Percentiles rank a stretch among this genome's conserved stretches.
These are phyloP conservation scores for Drosophila parabipectinata DNA, from an alignment of 1,140 invertebrate genomes.

Conservation along the genomic window DNA sequence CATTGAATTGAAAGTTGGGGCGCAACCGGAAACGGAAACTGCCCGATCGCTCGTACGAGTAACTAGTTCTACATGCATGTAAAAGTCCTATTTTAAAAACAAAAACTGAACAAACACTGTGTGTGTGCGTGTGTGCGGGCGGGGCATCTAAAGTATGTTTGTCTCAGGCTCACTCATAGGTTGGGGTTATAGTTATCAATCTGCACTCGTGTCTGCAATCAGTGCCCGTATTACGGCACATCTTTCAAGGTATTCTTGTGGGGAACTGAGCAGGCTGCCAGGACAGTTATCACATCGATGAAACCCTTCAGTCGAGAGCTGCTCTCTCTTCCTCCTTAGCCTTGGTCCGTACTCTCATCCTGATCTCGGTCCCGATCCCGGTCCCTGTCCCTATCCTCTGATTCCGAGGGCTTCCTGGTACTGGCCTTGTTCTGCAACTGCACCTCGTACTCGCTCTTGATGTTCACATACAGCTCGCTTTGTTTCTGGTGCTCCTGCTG, in stretches of 20 bases:
- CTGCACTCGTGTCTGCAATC: background rate
- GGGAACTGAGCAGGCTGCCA: constrained; percentile 44
- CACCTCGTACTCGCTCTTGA: constrained; percentile 78
- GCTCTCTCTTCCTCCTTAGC: background rate
- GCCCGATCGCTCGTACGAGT: constrained; percentile 2
- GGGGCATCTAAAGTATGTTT: constrained; percentile 52
- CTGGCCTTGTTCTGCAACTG: constrained; percentile 61
- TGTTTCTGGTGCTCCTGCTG: constrained; percentile 80
- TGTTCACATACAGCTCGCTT: constrained; percentile 73
- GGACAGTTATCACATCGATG: constrained; percentile 56
- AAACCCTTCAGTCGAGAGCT: constrained; percentile 53
- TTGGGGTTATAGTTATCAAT: constrained; percentile 39
- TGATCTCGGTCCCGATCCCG: constrained; percentile 5
- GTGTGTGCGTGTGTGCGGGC: constrained; percentile 17
- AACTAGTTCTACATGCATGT: constrained; percentile 9
- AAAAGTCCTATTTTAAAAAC: constrained; percentile 32
- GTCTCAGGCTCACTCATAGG: constrained; percentile 71
- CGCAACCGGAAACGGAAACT: constrained; percentile 22
- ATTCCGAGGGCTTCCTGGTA: constrained; percentile 37
- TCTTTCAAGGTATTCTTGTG: background rate
- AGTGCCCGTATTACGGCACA: background rate
- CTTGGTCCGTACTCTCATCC: constrained; percentile 1
- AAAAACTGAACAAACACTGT: constrained; percentile 30
- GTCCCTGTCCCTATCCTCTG: constrained; percentile 18
- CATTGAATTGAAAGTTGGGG: background rate